Evolutionary conservation across 2,113 vertebrate genomes (phyloP).

Genomic region (Narcine bancroftii): DNA sequence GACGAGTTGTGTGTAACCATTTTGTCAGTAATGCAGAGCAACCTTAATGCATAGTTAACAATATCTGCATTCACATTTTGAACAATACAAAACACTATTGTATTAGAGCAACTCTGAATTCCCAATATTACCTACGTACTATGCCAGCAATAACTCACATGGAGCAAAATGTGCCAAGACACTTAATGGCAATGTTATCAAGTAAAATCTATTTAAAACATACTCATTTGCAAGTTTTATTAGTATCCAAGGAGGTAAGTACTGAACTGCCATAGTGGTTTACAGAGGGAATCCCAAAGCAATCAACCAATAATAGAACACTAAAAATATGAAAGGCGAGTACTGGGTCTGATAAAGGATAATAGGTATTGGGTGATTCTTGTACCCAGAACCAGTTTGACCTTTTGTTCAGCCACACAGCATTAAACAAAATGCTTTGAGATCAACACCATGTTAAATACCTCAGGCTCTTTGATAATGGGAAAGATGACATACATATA

Average conservation of each 20-base stretch:
- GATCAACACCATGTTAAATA: background rate
- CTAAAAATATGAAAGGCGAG: background rate
- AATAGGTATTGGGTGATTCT: background rate
- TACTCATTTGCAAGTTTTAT: too few species aligned
- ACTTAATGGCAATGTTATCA: too few species aligned
- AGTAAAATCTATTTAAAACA: too few species aligned
- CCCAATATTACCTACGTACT: background rate
- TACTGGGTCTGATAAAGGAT: background rate
- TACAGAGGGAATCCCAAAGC: background rate
- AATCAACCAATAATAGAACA: background rate
- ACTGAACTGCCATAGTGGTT: background rate
- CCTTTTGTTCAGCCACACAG: background rate
- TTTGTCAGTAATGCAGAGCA: background rate
- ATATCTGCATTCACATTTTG: background rate
- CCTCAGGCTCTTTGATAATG: background rate
- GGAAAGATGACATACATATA: background rate
- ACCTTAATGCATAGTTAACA: background rate
- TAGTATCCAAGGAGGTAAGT: background rate
- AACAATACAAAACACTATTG: background rate
- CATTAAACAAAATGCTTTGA: background rate
- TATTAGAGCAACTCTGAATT: background rate
- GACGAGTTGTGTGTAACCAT: background rate
- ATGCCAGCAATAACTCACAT: background rate
- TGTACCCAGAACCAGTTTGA: background rate
- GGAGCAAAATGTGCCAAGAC: background rate